phyloP scores from a whole-genome alignment of 1,140 invertebrate genomes.

The Zaprionus taronus region DNA sequence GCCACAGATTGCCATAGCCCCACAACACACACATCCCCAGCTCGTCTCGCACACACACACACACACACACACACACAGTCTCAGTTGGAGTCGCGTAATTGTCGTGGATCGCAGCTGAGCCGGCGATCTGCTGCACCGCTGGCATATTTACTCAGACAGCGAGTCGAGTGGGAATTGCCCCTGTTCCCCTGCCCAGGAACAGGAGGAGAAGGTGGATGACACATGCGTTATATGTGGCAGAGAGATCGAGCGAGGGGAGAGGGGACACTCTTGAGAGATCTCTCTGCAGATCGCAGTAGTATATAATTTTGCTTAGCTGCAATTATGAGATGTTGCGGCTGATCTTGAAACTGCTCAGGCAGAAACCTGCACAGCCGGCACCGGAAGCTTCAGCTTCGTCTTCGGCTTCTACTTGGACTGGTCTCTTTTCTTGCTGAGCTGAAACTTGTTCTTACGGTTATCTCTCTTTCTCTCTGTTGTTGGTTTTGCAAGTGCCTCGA shows the following conservation, averaged over 20 bases:
- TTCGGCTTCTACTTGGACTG: neutral
- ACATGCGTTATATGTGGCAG: constrained; percentile 41
- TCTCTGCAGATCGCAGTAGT: constrained; percentile 36
- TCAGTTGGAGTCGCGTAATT: constrained; percentile 58
- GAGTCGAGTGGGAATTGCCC: constrained; percentile 12
- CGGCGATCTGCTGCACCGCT: constrained; percentile 43
- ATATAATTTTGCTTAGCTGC: constrained; percentile 81
- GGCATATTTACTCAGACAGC: constrained; percentile 67
- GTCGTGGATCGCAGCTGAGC: constrained; percentile 67
- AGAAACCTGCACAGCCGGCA: constrained; percentile 60
- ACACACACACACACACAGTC: constrained; percentile 7
- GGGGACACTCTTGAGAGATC: constrained; percentile 30
- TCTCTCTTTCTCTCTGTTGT: constrained; percentile 37
- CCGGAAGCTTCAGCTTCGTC: constrained; percentile 66
- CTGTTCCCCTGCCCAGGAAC: neutral
- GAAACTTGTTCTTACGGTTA: constrained; percentile 79
- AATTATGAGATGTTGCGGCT: constrained; percentile 77
- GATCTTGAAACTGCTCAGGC: constrained; percentile 60
- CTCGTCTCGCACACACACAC: constrained; percentile 6
- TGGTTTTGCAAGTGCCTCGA: constrained; percentile 72
- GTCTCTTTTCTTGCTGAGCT: neutral
- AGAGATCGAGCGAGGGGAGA: constrained; percentile 11
- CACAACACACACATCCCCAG: constrained; percentile 19
- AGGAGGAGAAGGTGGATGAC: constrained; percentile 37
- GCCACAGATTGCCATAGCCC: constrained; percentile 44